Conservation (phyloP, 2,113 vertebrate genomes). For the Panthera uncia region DNA sequence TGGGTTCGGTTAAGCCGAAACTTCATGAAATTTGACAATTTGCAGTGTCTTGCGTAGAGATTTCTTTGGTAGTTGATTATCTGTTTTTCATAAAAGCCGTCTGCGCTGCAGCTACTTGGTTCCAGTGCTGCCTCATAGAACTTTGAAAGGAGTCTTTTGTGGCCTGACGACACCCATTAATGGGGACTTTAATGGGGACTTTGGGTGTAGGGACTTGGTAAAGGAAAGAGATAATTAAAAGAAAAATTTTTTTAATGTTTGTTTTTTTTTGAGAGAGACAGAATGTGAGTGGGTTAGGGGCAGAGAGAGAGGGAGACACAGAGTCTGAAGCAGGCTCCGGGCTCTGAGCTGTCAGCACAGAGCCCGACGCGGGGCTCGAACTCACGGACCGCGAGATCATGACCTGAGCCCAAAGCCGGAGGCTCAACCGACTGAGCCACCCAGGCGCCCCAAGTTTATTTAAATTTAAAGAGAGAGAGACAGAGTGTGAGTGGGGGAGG, state of each 20-base stretch:
- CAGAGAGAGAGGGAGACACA: too few relatives aligned
- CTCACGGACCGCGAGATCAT: rapidly evolving
- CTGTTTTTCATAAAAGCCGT: background rate
- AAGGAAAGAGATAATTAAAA: background rate
- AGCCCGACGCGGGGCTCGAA: rapidly evolving
- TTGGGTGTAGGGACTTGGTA: background rate
- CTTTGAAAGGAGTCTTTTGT: background rate
- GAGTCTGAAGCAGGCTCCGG: too few relatives aligned
- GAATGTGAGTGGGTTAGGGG: too few relatives aligned
- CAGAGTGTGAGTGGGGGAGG: too few relatives aligned
- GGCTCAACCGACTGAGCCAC: too few relatives aligned
- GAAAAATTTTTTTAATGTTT: too few relatives aligned
- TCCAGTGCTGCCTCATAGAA: background rate
- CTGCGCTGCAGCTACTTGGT: background rate
- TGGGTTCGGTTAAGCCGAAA: background rate
- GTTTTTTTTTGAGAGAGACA: too few relatives aligned
- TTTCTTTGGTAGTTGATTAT: background rate
- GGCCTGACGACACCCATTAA: background rate
- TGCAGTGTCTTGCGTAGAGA: rapidly evolving
- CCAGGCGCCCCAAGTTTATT: background rate
- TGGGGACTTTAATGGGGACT: background rate
- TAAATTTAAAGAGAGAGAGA: background rate
- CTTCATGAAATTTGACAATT: background rate
- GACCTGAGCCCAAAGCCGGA: too few relatives aligned
- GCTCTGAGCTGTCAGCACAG: too few relatives aligned